phyloP scores from a whole-genome alignment of 2,888 invertebrate genomes.

The Lasius fuliginosus region DNA sequence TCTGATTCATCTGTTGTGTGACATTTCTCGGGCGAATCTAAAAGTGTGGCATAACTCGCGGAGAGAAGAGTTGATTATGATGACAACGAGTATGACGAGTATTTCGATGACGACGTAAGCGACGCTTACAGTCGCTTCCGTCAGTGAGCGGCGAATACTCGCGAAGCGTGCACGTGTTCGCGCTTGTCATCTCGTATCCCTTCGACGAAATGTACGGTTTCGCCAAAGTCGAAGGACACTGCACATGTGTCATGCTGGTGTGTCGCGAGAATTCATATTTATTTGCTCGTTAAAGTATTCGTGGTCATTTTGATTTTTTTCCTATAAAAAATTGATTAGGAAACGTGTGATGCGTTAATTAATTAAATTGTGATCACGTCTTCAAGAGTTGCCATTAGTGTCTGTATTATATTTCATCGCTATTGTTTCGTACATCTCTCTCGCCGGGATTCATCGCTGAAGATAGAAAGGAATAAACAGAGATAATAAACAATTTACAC shows the following conservation, averaged over 20 bases:
- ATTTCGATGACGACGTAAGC: constrained; percentile 56
- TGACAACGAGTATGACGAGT: constrained; percentile 38
- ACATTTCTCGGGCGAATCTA: constrained; percentile 1
- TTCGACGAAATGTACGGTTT: not conserved
- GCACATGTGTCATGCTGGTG: not conserved
- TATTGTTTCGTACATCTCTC: not conserved
- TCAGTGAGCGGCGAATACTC: constrained; percentile 74
- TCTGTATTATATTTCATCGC: not conserved
- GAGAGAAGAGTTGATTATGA: constrained; percentile 48
- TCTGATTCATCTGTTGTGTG: not conserved
- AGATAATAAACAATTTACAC: not conserved
- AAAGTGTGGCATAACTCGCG: not conserved
- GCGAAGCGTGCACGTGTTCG: constrained; percentile 74
- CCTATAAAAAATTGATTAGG: not conserved
- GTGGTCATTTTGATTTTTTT: not conserved
- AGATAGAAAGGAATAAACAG: not conserved
- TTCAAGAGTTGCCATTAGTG: not conserved
- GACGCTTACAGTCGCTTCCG: constrained; percentile 46
- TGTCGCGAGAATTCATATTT: not conserved
- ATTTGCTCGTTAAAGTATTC: not conserved
- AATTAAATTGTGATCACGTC: constrained; percentile 6
- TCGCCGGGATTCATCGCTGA: not conserved
- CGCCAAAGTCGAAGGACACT: not conserved
- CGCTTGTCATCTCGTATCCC: constrained; percentile 45
- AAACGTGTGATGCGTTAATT: not conserved